These are phyloP conservation scores for Nettapus auritus DNA, from an alignment of 2,113 vertebrate genomes.

Conservation along the genomic window DNA sequence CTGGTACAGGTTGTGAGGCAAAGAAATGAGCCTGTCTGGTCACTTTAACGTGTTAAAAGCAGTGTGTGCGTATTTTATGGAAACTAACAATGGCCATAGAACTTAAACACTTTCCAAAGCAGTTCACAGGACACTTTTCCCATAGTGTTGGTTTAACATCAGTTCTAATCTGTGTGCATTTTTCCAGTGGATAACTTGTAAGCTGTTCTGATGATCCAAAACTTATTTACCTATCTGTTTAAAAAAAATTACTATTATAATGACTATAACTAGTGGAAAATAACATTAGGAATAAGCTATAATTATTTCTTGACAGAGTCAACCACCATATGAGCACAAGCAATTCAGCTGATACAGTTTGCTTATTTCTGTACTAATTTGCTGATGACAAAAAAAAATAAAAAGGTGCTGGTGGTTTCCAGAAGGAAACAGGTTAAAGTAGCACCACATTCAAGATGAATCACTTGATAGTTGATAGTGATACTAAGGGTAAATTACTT, in stretches of 20 bases:
- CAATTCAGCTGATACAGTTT: background rate
- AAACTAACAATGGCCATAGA: background rate
- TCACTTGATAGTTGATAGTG: background rate
- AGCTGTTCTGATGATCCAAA: background rate
- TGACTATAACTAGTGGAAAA: background rate
- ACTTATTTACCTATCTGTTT: too few relatives aligned
- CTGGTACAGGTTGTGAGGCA: fast-evolving
- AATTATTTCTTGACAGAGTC: background rate
- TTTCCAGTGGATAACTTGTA: background rate
- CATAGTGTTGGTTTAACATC: background rate
- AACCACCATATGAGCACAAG: background rate
- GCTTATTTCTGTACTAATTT: background rate
- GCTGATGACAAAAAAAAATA: background rate
- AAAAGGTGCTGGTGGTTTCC: background rate
- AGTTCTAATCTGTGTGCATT: background rate
- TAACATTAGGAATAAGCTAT: background rate
- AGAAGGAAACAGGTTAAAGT: background rate
- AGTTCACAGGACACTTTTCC: background rate
- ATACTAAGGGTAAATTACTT: background rate
- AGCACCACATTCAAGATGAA: background rate
- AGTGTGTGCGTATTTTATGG: fast-evolving
- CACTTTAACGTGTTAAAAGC: background rate
- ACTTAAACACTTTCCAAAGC: background rate
- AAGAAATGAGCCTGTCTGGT: fast-evolving
- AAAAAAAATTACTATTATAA: background rate